These are phyloP conservation scores for Holotrichia oblita DNA, from an alignment of 1,140 invertebrate species.

Conservation along the genomic window DNA sequence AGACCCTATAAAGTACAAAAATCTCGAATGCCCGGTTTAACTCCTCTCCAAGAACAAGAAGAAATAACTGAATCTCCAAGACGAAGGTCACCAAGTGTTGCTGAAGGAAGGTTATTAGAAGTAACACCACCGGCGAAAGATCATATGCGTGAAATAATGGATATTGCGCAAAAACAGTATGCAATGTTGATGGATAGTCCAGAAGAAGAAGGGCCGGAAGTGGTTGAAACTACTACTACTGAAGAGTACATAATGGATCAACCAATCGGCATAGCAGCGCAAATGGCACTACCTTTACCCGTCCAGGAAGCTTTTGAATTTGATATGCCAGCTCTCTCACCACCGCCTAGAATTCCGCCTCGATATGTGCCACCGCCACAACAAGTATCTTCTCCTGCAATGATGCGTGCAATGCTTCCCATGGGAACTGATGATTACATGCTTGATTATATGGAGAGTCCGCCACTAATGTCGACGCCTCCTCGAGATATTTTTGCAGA, in stretches of 20 bases:
- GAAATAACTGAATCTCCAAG: background rate
- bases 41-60: background rate
- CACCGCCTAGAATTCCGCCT: background rate
- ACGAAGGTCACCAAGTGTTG: background rate
- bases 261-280: background rate
- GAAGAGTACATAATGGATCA: background rate
- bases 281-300: background rate
- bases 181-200: slow-evolving; percentile 30
- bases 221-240: background rate
- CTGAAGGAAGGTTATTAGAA: background rate
- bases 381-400: background rate
- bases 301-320: background rate
- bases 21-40: background rate
- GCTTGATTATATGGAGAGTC: slow-evolving; percentile 27
- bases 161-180: background rate
- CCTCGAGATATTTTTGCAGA: slow-evolving; percentile 7
- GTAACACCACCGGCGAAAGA: background rate
- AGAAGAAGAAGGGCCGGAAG: background rate
- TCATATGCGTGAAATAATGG: background rate
- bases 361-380: slow-evolving; percentile 18
- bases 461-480: background rate
- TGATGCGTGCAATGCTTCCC: background rate
- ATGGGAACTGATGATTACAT: background rate
- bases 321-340: background rate
- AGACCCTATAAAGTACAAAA: slow-evolving; percentile 15